Conservation (phyloP, 2,888 invertebrate genomes). For the Oscheius sp. region DNA sequence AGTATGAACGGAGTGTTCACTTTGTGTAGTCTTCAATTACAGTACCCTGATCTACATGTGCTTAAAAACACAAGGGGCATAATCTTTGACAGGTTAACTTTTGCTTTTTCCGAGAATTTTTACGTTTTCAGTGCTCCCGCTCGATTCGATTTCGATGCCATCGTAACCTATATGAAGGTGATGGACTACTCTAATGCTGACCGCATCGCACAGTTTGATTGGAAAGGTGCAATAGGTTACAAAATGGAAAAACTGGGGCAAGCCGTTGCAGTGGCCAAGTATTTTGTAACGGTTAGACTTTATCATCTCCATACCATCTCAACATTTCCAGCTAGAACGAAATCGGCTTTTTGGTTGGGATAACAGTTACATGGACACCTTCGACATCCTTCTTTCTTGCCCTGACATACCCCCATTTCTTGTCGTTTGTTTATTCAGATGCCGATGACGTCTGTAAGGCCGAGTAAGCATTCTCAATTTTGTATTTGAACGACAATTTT, state of each 20-base stretch:
- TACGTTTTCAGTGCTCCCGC: constrained; percentile 9
- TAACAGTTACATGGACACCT: background rate
- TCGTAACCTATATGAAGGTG: constrained; percentile 7
- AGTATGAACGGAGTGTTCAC: constrained; percentile 32
- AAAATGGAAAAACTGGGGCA: background rate
- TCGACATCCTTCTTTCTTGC: background rate
- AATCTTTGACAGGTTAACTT: constrained; percentile 20
- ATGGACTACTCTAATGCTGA: constrained; percentile 23
- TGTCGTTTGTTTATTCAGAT: constrained; percentile 27
- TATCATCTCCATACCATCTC: background rate
- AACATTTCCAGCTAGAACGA: background rate
- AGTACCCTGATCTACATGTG: constrained; percentile 22
- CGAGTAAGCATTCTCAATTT: background rate
- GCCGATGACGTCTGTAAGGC: constrained; percentile 8
- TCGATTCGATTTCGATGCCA: background rate
- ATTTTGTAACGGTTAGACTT: background rate
- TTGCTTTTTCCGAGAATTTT: background rate
- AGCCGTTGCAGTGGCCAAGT: background rate
- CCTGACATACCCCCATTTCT: constrained; percentile 1
- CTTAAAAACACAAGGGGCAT: constrained; percentile 24
- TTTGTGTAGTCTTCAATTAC: constrained; percentile 3
- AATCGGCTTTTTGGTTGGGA: background rate
- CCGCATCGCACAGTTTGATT: background rate
- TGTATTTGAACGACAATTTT: background rate
- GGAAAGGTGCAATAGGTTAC: background rate